A percentile compares a stretch with the other conserved stretches of the same genome.
phyloP scores from a whole-genome alignment of 2,888 invertebrate genomes.

The Metacarcinus magister region DNA sequence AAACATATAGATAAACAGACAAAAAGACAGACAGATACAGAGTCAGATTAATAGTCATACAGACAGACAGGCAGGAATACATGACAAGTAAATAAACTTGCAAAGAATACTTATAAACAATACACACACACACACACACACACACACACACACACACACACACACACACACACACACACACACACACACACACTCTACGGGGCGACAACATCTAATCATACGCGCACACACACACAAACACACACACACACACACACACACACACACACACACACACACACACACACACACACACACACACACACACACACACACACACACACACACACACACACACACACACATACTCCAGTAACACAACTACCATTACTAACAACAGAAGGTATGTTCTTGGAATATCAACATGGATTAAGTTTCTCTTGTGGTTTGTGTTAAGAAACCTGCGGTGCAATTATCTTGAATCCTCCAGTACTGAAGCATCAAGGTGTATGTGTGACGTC shows the following conservation, averaged over 20 bases:
- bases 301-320: neutral
- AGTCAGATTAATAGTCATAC: neutral
- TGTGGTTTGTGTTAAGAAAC: neutral
- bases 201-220: neutral
- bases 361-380: too few species aligned
- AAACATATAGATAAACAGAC: neutral
- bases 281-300: neutral
- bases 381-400: neutral
- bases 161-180: conserved; percentile 20
- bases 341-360: neutral
- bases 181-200: conserved; percentile 35
- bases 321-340: neutral
- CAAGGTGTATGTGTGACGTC: conserved; percentile 14
- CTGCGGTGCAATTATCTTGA: neutral
- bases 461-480: neutral
- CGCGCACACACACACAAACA: neutral
- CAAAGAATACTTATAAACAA: neutral
- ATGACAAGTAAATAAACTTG: neutral
- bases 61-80: neutral
- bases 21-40: neutral
- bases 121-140: conserved; percentile 65
- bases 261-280: conserved; percentile 34
- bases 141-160: conserved; percentile 60
- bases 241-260: neutral
- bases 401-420: neutral